Percentiles rank a stretch among this genome's conserved stretches.
phyloP scores from a whole-genome alignment of 2,113 vertebrate genomes.

The Megaleporinus macrocephalus region DNA sequence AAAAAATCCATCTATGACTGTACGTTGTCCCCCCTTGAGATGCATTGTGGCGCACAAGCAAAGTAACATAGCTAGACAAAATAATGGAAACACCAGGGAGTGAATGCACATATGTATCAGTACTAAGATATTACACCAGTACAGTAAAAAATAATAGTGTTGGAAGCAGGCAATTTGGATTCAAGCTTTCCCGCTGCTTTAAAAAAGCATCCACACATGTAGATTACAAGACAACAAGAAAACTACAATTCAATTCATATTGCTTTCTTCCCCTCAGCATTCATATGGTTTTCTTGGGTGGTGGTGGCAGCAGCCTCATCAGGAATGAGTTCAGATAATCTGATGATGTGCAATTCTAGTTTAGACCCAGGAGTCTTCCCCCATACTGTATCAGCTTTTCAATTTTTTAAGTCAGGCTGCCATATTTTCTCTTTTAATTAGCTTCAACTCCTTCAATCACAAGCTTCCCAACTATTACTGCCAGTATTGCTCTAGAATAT shows the following conservation, averaged over 20 bases:
- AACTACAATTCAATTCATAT: not conserved
- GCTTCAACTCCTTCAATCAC: not conserved
- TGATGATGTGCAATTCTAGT: slow-evolving; percentile 5
- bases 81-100: slow-evolving; percentile 21
- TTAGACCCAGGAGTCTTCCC: not conserved
- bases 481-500: slow-evolving; percentile 15
- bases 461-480: not conserved
- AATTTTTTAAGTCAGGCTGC: too few species aligned
- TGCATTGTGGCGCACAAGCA: slow-evolving; percentile 22
- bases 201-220: not conserved
- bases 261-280: not conserved
- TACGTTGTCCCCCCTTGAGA: not conserved
- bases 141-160: not conserved
- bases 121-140: not conserved
- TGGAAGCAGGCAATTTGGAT: not conserved
- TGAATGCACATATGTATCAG: not conserved
- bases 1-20: not conserved
- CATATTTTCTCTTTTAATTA: too few species aligned
- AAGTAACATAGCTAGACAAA: slow-evolving; percentile 22
- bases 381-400: too few species aligned
- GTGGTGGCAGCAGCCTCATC: not conserved
- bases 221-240: not conserved
- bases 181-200: not conserved
- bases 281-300: not conserved
- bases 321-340: not conserved